phyloP scores from a whole-genome alignment of 2,888 invertebrate genomes.

The Tetheella fluctuosa region DNA sequence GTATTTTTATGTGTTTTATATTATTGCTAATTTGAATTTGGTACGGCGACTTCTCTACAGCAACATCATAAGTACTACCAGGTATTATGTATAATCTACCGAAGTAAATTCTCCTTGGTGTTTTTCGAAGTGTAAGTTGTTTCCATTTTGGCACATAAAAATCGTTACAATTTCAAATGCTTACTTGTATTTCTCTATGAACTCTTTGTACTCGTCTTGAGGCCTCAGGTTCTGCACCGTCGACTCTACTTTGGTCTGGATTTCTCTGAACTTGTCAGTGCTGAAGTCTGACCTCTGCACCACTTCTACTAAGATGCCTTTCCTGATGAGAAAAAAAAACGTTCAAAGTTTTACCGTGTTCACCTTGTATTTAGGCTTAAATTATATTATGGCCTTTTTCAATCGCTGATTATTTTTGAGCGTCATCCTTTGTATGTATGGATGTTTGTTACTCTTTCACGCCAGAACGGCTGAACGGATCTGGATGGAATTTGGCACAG shows the following conservation, averaged over 20 bases:
- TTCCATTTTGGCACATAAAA: neutral
- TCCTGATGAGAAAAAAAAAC: constrained; percentile 78
- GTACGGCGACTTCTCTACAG: too few relatives aligned
- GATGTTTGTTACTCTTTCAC: too few relatives aligned
- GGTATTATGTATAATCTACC: too few relatives aligned
- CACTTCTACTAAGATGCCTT: constrained; percentile 91
- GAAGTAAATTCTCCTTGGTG: neutral
- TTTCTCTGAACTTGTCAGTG: constrained; percentile 91
- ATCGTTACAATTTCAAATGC: constrained; percentile 39
- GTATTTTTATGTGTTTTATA: neutral
- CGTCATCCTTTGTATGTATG: too few relatives aligned
- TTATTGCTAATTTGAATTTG: neutral
- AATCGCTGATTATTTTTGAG: too few relatives aligned
- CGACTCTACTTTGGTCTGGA: constrained; percentile 90
- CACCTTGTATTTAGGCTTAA: too few relatives aligned
- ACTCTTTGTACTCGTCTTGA: constrained; percentile 94
- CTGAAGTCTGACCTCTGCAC: constrained; percentile 91
- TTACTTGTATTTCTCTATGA: constrained; percentile 94
- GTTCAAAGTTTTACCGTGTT: constrained; percentile 5
- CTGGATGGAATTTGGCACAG: too few relatives aligned
- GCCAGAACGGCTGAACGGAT: too few relatives aligned
- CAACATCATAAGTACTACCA: too few relatives aligned
- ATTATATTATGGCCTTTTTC: too few relatives aligned
- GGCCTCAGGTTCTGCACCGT: constrained; percentile 92
- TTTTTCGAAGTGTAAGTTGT: neutral